Base-by-base conservation (phyloP, 1,140 invertebrate species). In the Pseudomyrmex gracilis region DNA sequence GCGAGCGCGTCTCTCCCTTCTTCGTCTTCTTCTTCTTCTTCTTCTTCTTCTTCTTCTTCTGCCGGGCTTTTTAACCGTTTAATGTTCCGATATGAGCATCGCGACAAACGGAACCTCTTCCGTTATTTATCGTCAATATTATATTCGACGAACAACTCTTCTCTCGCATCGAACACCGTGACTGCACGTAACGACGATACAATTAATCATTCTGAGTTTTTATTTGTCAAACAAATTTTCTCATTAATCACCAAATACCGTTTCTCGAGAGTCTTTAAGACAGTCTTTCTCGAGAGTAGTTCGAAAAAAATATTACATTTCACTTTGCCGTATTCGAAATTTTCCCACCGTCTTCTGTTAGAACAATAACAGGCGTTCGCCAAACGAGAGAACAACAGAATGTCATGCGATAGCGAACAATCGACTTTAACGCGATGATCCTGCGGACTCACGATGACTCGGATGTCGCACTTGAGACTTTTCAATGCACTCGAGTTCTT, bases 361-460 rank as follows among this genome's bases (percentile, higher is more conserved):
- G 20, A 13, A 60, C 9, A 15, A n/a, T 10, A 17, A 34, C 43
- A 8, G 22, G n/a, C 24, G 17, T 47, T 58, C 53, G n/a, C 10
- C 10, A 20, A 15, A 57, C 64, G 4, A 70, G 66, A 7, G 43
- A 47, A 22, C 20, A 34, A 22, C 34, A 12, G 24, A 12, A 43
- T 55, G 73, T 77, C 61, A 67, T 24, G 73, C 60, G 60, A 66
- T 76, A 64, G 58, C 17, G 24, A 43, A 64, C 24, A 24, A 77
- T 15, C 34, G 66, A 80, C 71, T 70, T 60, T 43, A 34, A 43
- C 43, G 53, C 20, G 53, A 70, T 78, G 53, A 70, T 78, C 15
- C 55, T 57, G 58, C 82, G 34, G 34, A 66, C 17, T 83, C 82
- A 83, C 53, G 82, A 49, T 76, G 71, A 76, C 82, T 76, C 47